Base-by-base conservation (phyloP, 2,797 vertebrate genomes). In the Phalanger gymnotis region DNA sequence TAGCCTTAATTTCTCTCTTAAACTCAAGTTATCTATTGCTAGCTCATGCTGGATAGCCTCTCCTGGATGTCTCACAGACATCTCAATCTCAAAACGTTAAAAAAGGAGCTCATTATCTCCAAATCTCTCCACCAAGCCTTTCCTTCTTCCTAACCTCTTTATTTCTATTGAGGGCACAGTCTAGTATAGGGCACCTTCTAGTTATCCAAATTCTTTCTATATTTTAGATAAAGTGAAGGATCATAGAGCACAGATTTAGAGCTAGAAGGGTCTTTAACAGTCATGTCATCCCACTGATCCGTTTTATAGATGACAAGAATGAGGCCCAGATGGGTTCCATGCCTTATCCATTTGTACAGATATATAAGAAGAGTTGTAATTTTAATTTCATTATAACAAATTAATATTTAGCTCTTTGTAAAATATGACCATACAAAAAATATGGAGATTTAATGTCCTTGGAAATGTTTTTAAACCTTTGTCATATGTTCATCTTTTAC, bases 401-500 rank as follows among this genome's bases (percentile, higher is more conserved):
- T 51, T 91, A 97, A 40, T 93, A 96, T 96, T 97, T 94, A 96
- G 61, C 58, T 95, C 81, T 97, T 91, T 56, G 0, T 94, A 95
- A 96, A 96, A 98, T 98, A 95, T 92, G 92, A 95, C 34, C 92
- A 94, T 5, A 93, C 7, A 95, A 73, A 96, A 61, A 94, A 94
- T 93, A 92, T 3, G 92, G 52, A 95, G 52, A 95, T 94, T 96
- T 87, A 90, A 96, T 95, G 94, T 90, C 90, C 61, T 66, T 61
- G 58, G 97, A 97, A 96, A 97, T 3, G 55, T 16, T 10, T 53
- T 91, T 25, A 73, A 81, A 81, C 66, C 9, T 47, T 87, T 47
- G 28, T 40, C 73, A 87, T 87, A 87, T 27, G 34, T 10, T 96
- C 93, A 90, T 95, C 81, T 91, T 52, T 97, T 94, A 98, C 99